Base-by-base conservation (phyloP, 2,888 invertebrate genomes). In the Clitarchus hookeri region DNA sequence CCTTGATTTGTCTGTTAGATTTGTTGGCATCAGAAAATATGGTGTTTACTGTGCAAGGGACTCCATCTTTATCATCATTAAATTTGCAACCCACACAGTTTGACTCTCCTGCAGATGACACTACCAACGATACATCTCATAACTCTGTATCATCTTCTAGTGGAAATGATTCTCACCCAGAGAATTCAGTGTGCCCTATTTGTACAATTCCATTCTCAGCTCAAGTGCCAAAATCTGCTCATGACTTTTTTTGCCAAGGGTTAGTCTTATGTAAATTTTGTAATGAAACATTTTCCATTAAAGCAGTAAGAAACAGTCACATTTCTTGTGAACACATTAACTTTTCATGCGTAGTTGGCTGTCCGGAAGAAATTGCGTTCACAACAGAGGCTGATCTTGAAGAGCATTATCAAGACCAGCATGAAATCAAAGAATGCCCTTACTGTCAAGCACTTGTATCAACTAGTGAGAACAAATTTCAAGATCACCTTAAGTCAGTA, bases 221-320 rank as follows among this genome's bases (percentile, higher is more conserved):
- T 86, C 87, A 87, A 86, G 88, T 87, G 87, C 88, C 88, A 87
- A 88, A 87, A 85, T 86, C 87, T 44, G 88, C 88, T 85, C 88
- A 88, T 85, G 88, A 88, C 84, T 84, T 88, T 80, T 87, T 88
- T 83, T 88, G 88, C 83, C 84, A 84, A 44, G 87, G 87, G 36
- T 85, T 88, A 78, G 83, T 86, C 25, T 83, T 87, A 82, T 88
- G 88, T 85, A 84, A 86, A 84, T 87, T 85, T 85, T 88, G 88
- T 80, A 85, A 87, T 77, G 79, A 84, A 65, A 85, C 87, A 79
- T 88, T 88, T 80, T 26, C 87, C 25, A 87, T 77, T 25, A 79
- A 84, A 83, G 82, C 84, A 36, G 85, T 85, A 19, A 65, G 87
- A 44, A 85, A 86, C 65, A 48, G 83, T 26, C 88, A 88, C 83